A percentile compares a stretch with the other conserved stretches of the same genome.
Evolutionary conservation across 2,797 vertebrate species (phyloP).

Genomic region (Aplochiton taeniatus): DNA sequence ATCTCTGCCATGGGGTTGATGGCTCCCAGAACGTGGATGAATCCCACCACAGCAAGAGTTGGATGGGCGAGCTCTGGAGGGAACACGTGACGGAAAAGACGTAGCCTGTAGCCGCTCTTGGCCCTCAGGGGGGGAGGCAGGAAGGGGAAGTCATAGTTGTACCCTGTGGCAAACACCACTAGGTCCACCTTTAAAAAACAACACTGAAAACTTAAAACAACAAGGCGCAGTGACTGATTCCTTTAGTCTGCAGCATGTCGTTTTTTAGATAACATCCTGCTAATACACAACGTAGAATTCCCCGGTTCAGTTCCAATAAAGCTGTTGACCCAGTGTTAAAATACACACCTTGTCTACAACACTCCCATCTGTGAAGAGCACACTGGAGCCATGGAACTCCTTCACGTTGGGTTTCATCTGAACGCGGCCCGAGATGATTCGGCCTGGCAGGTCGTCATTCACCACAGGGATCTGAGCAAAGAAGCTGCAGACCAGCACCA

Average conservation of each 20-base stretch:
- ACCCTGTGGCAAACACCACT: constrained; percentile 82
- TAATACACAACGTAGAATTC: neutral
- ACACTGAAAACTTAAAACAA: no score
- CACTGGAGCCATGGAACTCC: constrained; percentile 72
- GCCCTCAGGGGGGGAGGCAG: constrained; percentile 69
- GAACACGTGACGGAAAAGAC: constrained; percentile 81
- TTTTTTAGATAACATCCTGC: neutral
- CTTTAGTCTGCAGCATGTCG: no score
- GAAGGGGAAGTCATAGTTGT: constrained; percentile 79
- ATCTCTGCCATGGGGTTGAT: constrained; percentile 72
- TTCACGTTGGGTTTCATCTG: constrained; percentile 74
- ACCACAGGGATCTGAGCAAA: constrained; percentile 69
- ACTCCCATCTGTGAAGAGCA: constrained; percentile 71
- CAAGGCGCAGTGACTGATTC: no score
- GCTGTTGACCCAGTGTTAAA: neutral
- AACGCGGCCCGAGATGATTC: constrained; percentile 78
- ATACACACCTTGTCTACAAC: constrained; percentile 64
- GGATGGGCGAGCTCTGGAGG: constrained; percentile 70
- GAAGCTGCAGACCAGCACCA: constrained; percentile 42
- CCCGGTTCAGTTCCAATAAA: no score
- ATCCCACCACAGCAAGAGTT: constrained; percentile 78
- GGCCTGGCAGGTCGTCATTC: constrained; percentile 78
- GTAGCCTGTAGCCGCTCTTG: constrained; percentile 69
- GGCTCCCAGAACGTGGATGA: constrained; percentile 69
- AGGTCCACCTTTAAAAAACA: constrained; percentile 55